Evolutionary conservation across 2,888 invertebrate genomes (phyloP).

Genomic region (Cheilosia vulpina): DNA sequence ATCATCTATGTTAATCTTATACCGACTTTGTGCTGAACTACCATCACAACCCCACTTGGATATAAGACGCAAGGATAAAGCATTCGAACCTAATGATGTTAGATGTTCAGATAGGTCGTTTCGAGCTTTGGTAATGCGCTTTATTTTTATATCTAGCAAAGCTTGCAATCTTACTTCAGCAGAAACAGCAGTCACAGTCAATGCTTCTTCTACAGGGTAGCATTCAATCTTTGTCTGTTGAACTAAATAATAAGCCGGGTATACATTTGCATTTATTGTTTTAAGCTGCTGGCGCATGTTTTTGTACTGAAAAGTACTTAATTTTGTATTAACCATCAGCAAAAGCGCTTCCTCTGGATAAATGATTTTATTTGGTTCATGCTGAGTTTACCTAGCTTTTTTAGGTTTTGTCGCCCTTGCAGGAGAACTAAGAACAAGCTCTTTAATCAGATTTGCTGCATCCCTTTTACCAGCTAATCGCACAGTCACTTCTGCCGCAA

Average conservation of each 20-base stretch:
- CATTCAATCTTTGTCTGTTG: conserved; percentile 6
- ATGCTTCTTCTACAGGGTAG: conserved; percentile 23
- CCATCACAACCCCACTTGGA: conserved; percentile 5
- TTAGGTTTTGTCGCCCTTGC: conserved; percentile 4
- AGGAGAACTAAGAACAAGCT: conserved; percentile 22
- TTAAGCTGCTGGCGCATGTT: conserved; percentile 31
- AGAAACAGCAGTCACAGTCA: conserved; percentile 18
- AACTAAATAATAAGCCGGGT: conserved; percentile 17
- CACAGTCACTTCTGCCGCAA: conserved; percentile 16
- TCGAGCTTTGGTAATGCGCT: conserved; percentile 7
- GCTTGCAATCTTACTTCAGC: conserved; percentile 11
- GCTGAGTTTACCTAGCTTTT: conserved; percentile 2
- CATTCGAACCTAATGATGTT: conserved; percentile 2
- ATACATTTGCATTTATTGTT: conserved; percentile 1
- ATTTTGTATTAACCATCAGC: conserved; percentile 17
- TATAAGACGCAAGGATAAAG: conserved; percentile 10
- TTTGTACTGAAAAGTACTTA: conserved; percentile 32
- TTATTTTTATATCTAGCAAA: conserved; percentile 14
- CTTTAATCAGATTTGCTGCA: conserved; percentile 8
- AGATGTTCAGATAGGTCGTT: neutral
- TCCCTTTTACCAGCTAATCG: conserved; percentile 15
- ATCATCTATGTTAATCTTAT: conserved; percentile 23
- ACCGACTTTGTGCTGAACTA: conserved; percentile 20
- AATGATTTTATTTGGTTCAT: conserved; percentile 8
- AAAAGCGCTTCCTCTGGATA: conserved; percentile 14